Percentiles rank a stretch among this genome's conserved stretches.
phyloP scores from a whole-genome alignment of 2,113 vertebrate species.

The Tenrec ecaudatus region DNA sequence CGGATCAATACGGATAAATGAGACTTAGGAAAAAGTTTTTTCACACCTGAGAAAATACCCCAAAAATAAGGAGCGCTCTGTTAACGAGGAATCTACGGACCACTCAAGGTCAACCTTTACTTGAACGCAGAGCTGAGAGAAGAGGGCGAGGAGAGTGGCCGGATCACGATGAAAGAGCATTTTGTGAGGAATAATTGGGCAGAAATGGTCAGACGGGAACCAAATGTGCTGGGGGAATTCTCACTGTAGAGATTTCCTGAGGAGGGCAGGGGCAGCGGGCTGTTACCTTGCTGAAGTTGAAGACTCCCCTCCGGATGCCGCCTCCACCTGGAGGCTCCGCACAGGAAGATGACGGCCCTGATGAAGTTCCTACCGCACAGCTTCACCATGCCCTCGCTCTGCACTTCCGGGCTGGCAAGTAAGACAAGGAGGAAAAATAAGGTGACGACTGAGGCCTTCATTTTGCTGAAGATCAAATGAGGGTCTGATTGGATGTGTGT shows the following conservation, averaged over 20 bases:
- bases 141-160: neutral
- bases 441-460: conserved; percentile 52
- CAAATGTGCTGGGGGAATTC: neutral
- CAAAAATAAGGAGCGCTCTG: neutral
- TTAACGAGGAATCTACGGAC: neutral
- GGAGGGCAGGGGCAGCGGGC: neutral
- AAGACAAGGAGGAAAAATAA: conserved; percentile 70
- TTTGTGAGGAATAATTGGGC: neutral
- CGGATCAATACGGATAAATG: neutral
- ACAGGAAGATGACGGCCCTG: conserved; percentile 91
- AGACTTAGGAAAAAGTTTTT: neutral
- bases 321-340: conserved; percentile 92
- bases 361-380: conserved; percentile 91
- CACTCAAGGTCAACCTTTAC: neutral
- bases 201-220: neutral
- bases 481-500: neutral
- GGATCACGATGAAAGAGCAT: neutral
- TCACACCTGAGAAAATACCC: neutral
- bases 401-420: conserved; percentile 16
- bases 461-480: conserved; percentile 21
- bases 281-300: conserved; percentile 29
- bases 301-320: conserved; percentile 64
- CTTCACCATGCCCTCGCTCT: conserved; percentile 83
- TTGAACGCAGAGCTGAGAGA: neutral
- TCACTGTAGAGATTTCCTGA: neutral